Conservation (phyloP, 23 tunicate genomes). For the Halocynthia roretzi region DNA sequence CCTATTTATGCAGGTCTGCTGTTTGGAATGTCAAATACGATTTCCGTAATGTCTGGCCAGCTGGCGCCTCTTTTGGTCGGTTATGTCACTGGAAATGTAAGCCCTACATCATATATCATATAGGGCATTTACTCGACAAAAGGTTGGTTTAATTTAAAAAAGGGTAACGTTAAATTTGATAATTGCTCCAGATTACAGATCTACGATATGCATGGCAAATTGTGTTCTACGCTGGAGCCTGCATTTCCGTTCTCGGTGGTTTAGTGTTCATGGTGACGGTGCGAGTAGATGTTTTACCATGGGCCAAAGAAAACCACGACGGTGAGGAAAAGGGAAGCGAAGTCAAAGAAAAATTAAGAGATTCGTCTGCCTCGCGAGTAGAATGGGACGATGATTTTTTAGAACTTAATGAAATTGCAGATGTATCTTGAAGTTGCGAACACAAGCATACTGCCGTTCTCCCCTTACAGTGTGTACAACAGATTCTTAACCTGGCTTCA, state of each 20-base stretch:
- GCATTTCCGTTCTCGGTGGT: slow-evolving; percentile 49
- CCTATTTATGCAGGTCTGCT: slow-evolving; percentile 52
- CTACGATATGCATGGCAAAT: slow-evolving; percentile 54
- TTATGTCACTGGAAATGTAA: slow-evolving; percentile 45
- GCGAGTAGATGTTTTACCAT: slow-evolving; percentile 34
- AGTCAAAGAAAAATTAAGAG: neutral
- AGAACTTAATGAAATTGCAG: too few relatives aligned
- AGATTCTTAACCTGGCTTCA: too few relatives aligned
- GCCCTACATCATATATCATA: neutral
- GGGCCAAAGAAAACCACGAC: slow-evolving; percentile 36
- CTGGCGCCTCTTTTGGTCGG: slow-evolving; percentile 58
- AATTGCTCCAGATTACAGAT: slow-evolving; percentile 22
- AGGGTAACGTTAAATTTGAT: neutral
- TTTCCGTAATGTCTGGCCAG: slow-evolving; percentile 54
- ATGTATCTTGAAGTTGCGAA: too few relatives aligned
- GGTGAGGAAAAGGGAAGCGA: slow-evolving; percentile 12
- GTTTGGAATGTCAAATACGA: slow-evolving; percentile 49
- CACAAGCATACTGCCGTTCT: too few relatives aligned
- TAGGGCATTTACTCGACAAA: too few relatives aligned
- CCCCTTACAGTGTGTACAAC: too few relatives aligned
- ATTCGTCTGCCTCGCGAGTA: too few relatives aligned
- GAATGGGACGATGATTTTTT: too few relatives aligned
- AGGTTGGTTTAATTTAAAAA: too few relatives aligned
- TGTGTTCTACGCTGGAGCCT: slow-evolving; percentile 56
- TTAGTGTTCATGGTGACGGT: slow-evolving; percentile 45